A percentile compares a stretch with the other conserved stretches of the same genome.
Evolutionary conservation across 1,140 invertebrate genomes (phyloP).

Genomic region (Notospermus geniculatus): DNA sequence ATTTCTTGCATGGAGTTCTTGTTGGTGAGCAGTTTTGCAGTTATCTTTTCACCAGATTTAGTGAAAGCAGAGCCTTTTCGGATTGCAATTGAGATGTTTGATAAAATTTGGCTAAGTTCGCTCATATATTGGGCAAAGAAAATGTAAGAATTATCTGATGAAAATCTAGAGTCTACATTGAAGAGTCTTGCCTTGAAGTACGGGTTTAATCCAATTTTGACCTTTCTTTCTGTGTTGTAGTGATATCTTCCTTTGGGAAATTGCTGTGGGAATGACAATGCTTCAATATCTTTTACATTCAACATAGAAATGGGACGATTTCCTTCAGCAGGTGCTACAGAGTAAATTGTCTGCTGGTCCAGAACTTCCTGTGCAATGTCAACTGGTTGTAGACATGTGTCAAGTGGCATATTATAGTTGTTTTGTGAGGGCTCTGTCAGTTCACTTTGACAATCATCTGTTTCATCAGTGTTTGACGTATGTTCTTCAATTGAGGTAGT

Average conservation of each 20-base stretch:
- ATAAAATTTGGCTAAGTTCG: background rate
- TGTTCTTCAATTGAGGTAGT: too few relatives aligned
- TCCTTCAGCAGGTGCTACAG: slow-evolving; percentile 12
- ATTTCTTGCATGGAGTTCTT: background rate
- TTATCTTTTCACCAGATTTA: too few relatives aligned
- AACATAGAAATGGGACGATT: background rate
- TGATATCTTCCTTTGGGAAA: slow-evolving; percentile 7
- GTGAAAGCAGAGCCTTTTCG: background rate
- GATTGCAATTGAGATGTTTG: slow-evolving; percentile 5
- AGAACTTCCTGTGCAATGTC: slow-evolving; percentile 25
- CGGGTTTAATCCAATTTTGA: background rate
- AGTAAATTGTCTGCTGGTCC: slow-evolving; percentile 17
- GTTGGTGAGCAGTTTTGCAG: too few relatives aligned
- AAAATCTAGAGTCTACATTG: slow-evolving; percentile 1
- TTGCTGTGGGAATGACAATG: background rate
- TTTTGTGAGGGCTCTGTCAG: background rate
- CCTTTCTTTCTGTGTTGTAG: background rate
- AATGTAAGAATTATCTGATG: background rate
- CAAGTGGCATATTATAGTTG: slow-evolving; percentile 8
- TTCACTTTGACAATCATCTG: background rate
- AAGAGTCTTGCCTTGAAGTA: slow-evolving; percentile 9
- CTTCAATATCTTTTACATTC: background rate
- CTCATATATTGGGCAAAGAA: background rate
- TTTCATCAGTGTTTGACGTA: slow-evolving; percentile 7
- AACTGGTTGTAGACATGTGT: slow-evolving; percentile 25